phyloP scores from a whole-genome alignment of 2,888 invertebrate genomes.

The Ormyrus nitidulus region DNA sequence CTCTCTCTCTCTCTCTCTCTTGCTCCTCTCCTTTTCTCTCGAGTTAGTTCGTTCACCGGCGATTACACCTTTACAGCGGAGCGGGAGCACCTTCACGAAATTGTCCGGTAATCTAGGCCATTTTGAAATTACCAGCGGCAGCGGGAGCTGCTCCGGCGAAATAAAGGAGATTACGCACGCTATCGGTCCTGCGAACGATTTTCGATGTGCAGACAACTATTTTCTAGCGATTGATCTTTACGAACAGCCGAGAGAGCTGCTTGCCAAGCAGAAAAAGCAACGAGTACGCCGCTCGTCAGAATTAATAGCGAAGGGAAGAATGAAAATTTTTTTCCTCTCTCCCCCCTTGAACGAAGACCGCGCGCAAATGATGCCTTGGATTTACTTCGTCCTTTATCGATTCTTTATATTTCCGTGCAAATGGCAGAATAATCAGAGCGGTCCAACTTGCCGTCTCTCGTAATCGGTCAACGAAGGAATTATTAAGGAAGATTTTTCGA shows the following conservation, averaged over 20 bases:
- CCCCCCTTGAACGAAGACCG: no score
- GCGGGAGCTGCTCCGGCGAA: conserved; percentile 54
- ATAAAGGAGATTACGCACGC: conserved; percentile 63
- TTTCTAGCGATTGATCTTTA: conserved; percentile 40
- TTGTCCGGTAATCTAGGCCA: conserved; percentile 62
- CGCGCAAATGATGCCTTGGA: no score
- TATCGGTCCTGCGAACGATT: conserved; percentile 55
- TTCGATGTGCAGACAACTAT: conserved; percentile 20
- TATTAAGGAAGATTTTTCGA: no score
- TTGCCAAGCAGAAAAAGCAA: background rate
- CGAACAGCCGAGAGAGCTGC: background rate
- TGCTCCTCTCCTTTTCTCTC: conserved; percentile 15
- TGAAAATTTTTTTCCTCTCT: no score
- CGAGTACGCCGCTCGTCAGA: no score
- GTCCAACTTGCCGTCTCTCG: no score
- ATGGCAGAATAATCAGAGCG: no score
- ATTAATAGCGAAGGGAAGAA: no score
- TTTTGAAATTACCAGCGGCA: conserved; percentile 58
- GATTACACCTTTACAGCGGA: conserved; percentile 59
- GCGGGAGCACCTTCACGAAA: conserved; percentile 56
- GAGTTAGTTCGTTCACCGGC: conserved; percentile 52
- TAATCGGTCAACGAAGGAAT: no score
- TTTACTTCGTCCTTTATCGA: no score
- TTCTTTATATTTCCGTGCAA: no score
- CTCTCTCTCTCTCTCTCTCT: background rate